Percentiles rank a stretch among this genome's conserved stretches.
These are phyloP conservation scores for Rhyacichthys aspro DNA, from an alignment of 2,797 vertebrate species.

Conservation along the genomic window DNA sequence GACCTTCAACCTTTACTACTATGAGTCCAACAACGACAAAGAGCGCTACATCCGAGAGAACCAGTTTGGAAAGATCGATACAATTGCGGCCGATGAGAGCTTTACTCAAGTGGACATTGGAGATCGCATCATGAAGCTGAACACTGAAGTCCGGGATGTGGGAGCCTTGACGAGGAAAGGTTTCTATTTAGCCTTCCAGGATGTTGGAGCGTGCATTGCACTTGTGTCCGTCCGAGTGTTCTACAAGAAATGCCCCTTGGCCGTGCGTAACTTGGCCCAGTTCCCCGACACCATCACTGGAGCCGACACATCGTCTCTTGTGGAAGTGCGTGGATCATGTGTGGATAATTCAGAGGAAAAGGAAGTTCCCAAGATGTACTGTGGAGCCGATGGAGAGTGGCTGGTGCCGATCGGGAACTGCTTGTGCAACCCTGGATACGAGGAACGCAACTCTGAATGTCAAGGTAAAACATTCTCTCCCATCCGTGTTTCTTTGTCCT, in stretches of 20 bases:
- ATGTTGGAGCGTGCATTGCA: conserved; percentile 96
- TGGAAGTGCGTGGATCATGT: conserved; percentile 96
- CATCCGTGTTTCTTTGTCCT: conserved; percentile 37
- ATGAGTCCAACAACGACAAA: conserved; percentile 93
- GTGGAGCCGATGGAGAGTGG: conserved; percentile 97
- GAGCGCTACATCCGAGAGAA: conserved; percentile 93
- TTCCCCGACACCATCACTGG: conserved; percentile 97
- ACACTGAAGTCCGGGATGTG: conserved; percentile 94
- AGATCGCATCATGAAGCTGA: conserved; percentile 97
- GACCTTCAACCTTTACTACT: conserved; percentile 98
- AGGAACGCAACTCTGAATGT: conserved; percentile 91
- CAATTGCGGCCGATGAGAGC: conserved; percentile 95
- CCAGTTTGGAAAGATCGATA: conserved; percentile 95
- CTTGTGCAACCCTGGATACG: conserved; percentile 93
- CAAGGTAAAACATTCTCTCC: conserved; percentile 84
- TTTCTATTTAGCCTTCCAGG: conserved; percentile 97
- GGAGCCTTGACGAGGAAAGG: conserved; percentile 90
- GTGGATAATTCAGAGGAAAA: conserved; percentile 97
- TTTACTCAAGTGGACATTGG: conserved; percentile 99
- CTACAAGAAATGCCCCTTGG: conserved; percentile 95
- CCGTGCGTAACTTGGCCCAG: conserved; percentile 92
- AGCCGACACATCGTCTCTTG: conserved; percentile 93
- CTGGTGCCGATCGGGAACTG: conserved; percentile 98
- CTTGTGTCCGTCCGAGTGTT: conserved; percentile 95
- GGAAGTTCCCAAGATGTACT: conserved; percentile 99